Evolutionary conservation across 2,797 vertebrate genomes (phyloP), one percentile per base, ranked within the genome.

Genomic region (Dipus sagitta): DNA sequence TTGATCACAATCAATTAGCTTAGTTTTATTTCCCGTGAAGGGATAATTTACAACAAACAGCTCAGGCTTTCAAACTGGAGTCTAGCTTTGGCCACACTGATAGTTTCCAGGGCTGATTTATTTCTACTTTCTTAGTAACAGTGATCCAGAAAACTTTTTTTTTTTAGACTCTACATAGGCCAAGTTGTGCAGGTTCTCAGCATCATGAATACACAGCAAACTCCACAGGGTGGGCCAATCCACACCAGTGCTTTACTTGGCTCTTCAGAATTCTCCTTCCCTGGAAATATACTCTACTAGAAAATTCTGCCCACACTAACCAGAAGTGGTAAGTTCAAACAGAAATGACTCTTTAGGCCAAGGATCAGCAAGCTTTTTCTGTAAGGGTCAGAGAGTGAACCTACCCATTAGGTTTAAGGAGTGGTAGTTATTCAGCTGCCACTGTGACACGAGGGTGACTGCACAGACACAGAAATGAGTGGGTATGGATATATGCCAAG

Each of bases 91-190:
- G 80, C n/a, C 64, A 94, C 64, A 94, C 54, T 12, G 68, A 80
- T 3, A 91, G 38, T 67, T 96, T 94, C 67, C 60, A 78, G 78
- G 62, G 17, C 91, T 86, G 91, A 72, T 79, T 93, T 82, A 83
- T 77, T 87, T 78, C 83, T 94, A 67, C 24, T 90, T 77, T 76
- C 52, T 72, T 76, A 82, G 93, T 30, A 94, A 47, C 18, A 91
- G 28, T 28, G 54, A 94, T 54, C 64, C 52, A 93, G 87, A 91
- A 92, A 91, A 78, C 42, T 11, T 68, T 92, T 62, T 9, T 28
- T 79, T 76, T 78, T 82, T 65, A 84, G 89, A 94, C 32, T 72
- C 52, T 84, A 65, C 79, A 70, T 67, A 91, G 80, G 72, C 74
- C 78, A 93, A 92, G 70, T 47, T 81, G 52, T 52, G 17, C 7